A percentile compares a stretch with the other conserved stretches of the same genome.
Conservation (phyloP, 1,140 invertebrate genomes). For the Zophobas atratus region DNA sequence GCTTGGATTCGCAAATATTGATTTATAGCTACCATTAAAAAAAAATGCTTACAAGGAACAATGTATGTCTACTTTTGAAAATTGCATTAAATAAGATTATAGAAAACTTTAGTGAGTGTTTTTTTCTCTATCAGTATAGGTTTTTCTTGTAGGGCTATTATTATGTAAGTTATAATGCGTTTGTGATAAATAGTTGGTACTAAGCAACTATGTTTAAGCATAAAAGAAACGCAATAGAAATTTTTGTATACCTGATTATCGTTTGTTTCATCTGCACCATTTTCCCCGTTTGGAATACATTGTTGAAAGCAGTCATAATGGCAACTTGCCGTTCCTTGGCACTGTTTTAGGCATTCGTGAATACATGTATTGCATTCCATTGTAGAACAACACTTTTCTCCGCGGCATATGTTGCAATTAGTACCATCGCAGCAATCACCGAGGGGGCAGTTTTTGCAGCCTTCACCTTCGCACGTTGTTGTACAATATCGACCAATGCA, state of each 20-base stretch:
- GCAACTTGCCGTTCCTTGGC: constrained; percentile 12
- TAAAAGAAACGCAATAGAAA: not conserved
- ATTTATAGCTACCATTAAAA: too few species aligned
- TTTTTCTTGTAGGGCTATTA: too few species aligned
- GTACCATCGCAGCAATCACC: constrained; percentile 38
- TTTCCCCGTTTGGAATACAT: constrained; percentile 9
- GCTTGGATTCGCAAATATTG: too few species aligned
- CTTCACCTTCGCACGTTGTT: constrained; percentile 25
- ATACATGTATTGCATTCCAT: constrained; percentile 26
- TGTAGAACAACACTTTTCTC: constrained; percentile 23
- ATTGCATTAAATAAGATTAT: too few species aligned
- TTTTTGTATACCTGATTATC: not conserved
- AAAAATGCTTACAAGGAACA: too few species aligned
- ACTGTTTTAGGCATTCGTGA: constrained; percentile 9
- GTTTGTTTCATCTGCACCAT: not conserved
- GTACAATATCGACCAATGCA: constrained; percentile 39
- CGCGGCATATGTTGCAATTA: constrained; percentile 34
- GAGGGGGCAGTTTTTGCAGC: constrained; percentile 20
- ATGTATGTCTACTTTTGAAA: too few species aligned
- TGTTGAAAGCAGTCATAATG: constrained; percentile 41
- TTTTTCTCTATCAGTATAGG: too few species aligned
- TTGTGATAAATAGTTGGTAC: too few species aligned
- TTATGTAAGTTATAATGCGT: too few species aligned
- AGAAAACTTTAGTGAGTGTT: too few species aligned
- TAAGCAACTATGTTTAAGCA: too few species aligned